Conservation (phyloP, 2,888 invertebrate genomes). For the Drosophila flavopinicola region DNA sequence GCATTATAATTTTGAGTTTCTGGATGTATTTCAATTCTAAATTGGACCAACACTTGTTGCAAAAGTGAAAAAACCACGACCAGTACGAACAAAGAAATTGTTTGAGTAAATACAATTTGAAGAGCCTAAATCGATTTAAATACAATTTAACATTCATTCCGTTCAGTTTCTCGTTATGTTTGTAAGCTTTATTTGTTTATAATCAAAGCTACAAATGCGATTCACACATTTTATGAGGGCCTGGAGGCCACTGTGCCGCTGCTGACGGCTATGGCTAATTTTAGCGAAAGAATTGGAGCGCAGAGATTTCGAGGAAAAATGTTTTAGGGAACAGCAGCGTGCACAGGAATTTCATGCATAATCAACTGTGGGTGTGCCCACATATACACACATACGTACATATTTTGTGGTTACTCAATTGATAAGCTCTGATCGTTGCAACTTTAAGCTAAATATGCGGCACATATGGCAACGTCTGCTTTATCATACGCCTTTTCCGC, state of each 20-base stretch:
- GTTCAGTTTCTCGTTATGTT: too few species aligned
- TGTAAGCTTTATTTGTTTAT: too few species aligned
- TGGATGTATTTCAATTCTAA: too few species aligned
- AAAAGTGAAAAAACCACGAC: too few species aligned
- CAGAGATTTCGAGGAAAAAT: constrained; percentile 25
- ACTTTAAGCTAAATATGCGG: constrained; percentile 31
- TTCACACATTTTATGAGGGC: not conserved
- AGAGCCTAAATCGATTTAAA: too few species aligned
- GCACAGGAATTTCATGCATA: constrained; percentile 20
- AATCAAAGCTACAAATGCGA: too few species aligned
- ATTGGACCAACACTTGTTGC: too few species aligned
- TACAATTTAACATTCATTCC: too few species aligned
- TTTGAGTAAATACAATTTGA: too few species aligned
- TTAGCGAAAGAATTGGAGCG: constrained; percentile 54
- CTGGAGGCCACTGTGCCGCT: constrained; percentile 30
- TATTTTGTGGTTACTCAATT: constrained; percentile 10
- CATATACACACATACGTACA: not conserved
- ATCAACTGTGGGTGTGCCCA: constrained; percentile 21
- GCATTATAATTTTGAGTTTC: too few species aligned
- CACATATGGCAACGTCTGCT: constrained; percentile 22
- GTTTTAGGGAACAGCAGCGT: constrained; percentile 7
- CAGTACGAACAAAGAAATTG: too few species aligned
- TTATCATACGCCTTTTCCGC: constrained; percentile 64
- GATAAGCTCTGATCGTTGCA: constrained; percentile 45
- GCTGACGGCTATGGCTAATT: constrained; percentile 36